Conservation (phyloP, 2,113 vertebrate species). For the Carassius auratus region DNA sequence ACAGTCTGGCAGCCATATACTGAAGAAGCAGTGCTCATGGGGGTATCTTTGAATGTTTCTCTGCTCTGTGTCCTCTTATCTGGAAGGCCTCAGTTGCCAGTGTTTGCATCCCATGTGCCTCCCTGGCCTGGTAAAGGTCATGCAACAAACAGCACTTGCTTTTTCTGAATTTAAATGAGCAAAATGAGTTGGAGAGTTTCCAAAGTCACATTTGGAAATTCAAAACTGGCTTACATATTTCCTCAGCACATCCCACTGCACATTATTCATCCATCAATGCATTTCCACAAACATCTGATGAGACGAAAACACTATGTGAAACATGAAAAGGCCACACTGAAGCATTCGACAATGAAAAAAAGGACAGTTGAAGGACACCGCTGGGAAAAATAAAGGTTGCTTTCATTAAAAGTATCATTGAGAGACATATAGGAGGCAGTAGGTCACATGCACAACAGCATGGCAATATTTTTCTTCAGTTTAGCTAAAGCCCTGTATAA, state of each 20-base stretch:
- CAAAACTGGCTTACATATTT: not conserved
- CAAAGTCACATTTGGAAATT: slow-evolving; percentile 15
- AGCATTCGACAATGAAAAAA: not conserved
- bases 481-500: not conserved
- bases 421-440: not conserved
- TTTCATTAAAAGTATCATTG: not conserved
- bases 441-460: not conserved
- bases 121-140: slow-evolving; percentile 32
- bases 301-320: not conserved
- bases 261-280: slow-evolving; percentile 6
- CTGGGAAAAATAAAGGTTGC: not conserved
- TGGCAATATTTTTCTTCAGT: not conserved
- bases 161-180: slow-evolving; percentile 15
- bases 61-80: slow-evolving; percentile 2
- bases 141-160: slow-evolving; percentile 35
- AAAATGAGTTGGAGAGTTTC: slow-evolving; percentile 25
- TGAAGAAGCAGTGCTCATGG: not conserved
- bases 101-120: slow-evolving; percentile 36
- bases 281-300: slow-evolving; percentile 6
- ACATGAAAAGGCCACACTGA: not conserved
- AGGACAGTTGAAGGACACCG: not conserved
- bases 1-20: not conserved
- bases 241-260: not conserved
- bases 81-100: slow-evolving; percentile 11
- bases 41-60: slow-evolving; percentile 13